Percentiles rank a stretch among this genome's conserved stretches.
Evolutionary conservation across 2,113 vertebrate genomes (phyloP).

Genomic region (Mola mola): DNA sequence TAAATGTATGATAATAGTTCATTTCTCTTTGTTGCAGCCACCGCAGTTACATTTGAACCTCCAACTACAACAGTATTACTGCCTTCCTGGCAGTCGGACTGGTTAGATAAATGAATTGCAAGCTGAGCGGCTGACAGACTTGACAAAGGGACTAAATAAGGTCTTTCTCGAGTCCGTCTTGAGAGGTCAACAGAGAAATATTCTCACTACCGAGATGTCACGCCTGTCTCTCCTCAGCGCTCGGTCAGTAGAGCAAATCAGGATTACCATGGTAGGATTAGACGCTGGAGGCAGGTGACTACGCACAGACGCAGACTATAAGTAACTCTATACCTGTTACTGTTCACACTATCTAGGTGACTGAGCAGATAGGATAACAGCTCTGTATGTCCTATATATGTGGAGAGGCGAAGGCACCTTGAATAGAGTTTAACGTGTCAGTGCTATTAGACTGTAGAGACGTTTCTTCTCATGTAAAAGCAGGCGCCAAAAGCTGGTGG

Average conservation of each 20-base stretch:
- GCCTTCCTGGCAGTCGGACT: neutral
- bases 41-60: neutral
- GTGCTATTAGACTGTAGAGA: neutral
- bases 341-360: slow-evolving; percentile 22
- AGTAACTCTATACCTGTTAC: slow-evolving; percentile 47
- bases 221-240: neutral
- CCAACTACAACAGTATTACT: too few species aligned
- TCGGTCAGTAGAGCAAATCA: slow-evolving; percentile 51
- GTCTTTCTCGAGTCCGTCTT: neutral
- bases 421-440: slow-evolving; percentile 34
- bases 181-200: slow-evolving; percentile 3
- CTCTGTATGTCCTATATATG: slow-evolving; percentile 6
- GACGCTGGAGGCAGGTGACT: slow-evolving; percentile 30
- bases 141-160: too few species aligned
- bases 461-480: too few species aligned
- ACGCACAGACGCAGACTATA: slow-evolving; percentile 6
- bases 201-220: slow-evolving; percentile 23
- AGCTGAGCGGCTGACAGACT: neutral
- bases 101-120: neutral
- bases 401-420: slow-evolving; percentile 2
- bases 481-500: too few species aligned
- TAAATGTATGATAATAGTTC: too few species aligned
- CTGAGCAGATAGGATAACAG: slow-evolving; percentile 40
- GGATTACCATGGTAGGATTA: slow-evolving; percentile 57
- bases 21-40: too few species aligned